A percentile compares a stretch with the other conserved stretches of the same genome.
Evolutionary conservation across 2,888 invertebrate species (phyloP).

Genomic region (Byasa hedistus): DNA sequence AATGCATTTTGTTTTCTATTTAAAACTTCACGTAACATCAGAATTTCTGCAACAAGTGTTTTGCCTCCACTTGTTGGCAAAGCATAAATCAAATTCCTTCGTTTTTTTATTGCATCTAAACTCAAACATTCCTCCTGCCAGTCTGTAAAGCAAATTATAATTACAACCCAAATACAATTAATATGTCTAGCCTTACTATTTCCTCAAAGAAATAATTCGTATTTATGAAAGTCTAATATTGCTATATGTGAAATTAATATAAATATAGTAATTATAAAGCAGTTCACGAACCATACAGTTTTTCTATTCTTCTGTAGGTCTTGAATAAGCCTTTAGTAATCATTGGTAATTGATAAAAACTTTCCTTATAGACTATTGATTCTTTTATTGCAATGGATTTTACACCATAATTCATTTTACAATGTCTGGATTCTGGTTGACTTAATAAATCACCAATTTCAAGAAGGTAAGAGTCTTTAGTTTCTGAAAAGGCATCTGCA

Average conservation of each 20-base stretch:
- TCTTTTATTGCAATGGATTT: constrained; percentile 21
- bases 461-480: constrained; percentile 67
- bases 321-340: constrained; percentile 85
- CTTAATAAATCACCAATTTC: constrained; percentile 55
- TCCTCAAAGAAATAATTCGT: neutral
- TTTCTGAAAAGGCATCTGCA: constrained; percentile 55
- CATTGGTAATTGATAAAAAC: constrained; percentile 89
- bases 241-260: no score
- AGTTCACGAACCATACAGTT: constrained; percentile 87
- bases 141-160: constrained; percentile 77
- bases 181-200: neutral
- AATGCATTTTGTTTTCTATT: constrained; percentile 90
- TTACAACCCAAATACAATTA: neutral
- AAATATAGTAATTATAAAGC: no score
- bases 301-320: constrained; percentile 87
- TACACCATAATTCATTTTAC: constrained; percentile 3
- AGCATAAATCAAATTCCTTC: constrained; percentile 93
- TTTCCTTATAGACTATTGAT: constrained; percentile 38
- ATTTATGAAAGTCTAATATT: no score
- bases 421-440: neutral
- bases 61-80: constrained; percentile 98
- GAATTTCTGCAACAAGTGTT: constrained; percentile 96
- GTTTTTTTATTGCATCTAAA: constrained; percentile 84
- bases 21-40: constrained; percentile 92
- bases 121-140: constrained; percentile 97